These are phyloP conservation scores for Eulemur macaco DNA, from an alignment of 2,113 vertebrate genomes.

Conservation along the genomic window DNA sequence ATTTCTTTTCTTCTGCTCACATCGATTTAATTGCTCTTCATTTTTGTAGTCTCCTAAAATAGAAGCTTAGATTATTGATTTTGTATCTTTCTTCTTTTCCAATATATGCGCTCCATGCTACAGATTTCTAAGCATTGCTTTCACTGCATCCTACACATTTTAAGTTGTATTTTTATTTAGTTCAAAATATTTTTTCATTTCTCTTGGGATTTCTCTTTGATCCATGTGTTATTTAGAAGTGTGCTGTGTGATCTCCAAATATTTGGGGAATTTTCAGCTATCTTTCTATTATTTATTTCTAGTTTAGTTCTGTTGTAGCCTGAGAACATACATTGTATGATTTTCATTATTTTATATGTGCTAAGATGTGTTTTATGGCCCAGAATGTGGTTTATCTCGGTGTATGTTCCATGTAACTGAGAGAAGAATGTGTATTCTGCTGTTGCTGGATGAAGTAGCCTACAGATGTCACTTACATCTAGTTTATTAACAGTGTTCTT, in stretches of 20 bases:
- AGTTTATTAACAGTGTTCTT: neutral
- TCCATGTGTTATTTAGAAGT: neutral
- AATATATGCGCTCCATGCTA: neutral
- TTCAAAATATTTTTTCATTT: slow-evolving; percentile 6
- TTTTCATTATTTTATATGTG: neutral
- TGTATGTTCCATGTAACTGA: neutral
- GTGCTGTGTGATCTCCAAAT: neutral
- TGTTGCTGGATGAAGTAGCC: neutral
- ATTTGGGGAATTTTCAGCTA: neutral
- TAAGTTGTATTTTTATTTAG: neutral
- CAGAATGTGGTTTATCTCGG: neutral
- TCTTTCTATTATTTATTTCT: neutral
- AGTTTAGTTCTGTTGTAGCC: neutral
- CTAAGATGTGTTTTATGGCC: neutral
- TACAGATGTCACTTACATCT: neutral
- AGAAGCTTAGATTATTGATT: neutral
- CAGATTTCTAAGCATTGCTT: neutral
- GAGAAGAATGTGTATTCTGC: neutral
- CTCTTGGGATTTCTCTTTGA: slow-evolving; percentile 1
- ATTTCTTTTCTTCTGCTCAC: neutral
- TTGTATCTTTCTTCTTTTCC: neutral
- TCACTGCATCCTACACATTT: neutral
- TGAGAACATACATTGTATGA: neutral
- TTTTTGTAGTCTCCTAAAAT: neutral
- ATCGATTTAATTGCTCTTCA: neutral